Evolutionary conservation across 2,888 invertebrate genomes (phyloP).

Genomic region (Tachystola acroxantha): DNA sequence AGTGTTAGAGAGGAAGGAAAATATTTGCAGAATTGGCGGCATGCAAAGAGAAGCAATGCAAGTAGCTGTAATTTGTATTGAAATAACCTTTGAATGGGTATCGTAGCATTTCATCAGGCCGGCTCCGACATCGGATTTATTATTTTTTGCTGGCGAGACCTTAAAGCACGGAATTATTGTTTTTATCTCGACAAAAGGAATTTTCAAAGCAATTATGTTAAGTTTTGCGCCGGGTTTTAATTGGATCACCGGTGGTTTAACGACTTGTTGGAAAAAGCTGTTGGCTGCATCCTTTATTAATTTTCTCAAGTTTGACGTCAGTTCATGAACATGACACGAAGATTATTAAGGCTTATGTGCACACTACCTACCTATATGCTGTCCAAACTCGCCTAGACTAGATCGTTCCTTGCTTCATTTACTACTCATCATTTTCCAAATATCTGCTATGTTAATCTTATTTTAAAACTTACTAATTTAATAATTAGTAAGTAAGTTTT

Average conservation of each 20-base stretch:
- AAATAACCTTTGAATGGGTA: slow-evolving; percentile 73
- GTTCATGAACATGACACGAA: not conserved
- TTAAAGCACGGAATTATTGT: slow-evolving; percentile 76
- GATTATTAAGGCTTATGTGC: no score
- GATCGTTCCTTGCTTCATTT: no score
- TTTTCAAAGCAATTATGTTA: slow-evolving; percentile 74
- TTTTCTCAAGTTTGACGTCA: not conserved
- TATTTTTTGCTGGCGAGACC: slow-evolving; percentile 68
- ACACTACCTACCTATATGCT: no score
- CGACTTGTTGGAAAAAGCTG: slow-evolving; percentile 53
- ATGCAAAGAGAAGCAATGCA: slow-evolving; percentile 63
- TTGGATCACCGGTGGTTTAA: slow-evolving; percentile 69
- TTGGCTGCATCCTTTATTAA: slow-evolving; percentile 44
- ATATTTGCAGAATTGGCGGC: slow-evolving; percentile 75
- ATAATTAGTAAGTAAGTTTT: no score
- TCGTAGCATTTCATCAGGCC: slow-evolving; percentile 69
- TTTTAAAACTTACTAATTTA: no score
- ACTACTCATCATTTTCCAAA: no score
- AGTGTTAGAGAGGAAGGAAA: slow-evolving; percentile 59
- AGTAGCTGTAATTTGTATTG: slow-evolving; percentile 76
- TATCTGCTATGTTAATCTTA: no score
- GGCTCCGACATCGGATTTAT: slow-evolving; percentile 62
- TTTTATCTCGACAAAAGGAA: slow-evolving; percentile 71
- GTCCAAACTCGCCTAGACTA: no score
- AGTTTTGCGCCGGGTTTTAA: slow-evolving; percentile 67